These are phyloP conservation scores for Luperina nickerlii DNA, from an alignment of 2,888 invertebrate genomes.

Conservation along the genomic window DNA sequence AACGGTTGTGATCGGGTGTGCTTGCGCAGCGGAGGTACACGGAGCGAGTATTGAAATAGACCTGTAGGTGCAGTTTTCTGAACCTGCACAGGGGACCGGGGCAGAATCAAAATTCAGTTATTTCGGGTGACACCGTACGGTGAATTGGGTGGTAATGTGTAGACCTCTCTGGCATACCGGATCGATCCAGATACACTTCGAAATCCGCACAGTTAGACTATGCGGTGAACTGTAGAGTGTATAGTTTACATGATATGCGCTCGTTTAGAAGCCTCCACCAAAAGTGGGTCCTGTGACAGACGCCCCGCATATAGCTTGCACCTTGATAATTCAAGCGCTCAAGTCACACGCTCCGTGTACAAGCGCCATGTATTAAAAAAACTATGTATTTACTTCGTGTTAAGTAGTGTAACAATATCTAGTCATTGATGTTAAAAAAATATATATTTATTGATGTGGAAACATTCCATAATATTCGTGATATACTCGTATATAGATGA, in stretches of 20 bases:
- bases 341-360: neutral
- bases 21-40: neutral
- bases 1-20: neutral
- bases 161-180: neutral
- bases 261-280: neutral
- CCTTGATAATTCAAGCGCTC: neutral
- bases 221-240: no score
- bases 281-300: neutral
- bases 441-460: slow-evolving; percentile 4
- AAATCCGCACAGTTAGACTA: no score
- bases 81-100: neutral
- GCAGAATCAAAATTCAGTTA: neutral
- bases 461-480: slow-evolving; percentile 21
- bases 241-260: neutral
- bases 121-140: neutral
- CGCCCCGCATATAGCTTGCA: neutral
- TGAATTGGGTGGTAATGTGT: neutral
- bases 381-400: neutral
- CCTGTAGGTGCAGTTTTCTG: neutral
- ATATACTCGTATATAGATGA: neutral
- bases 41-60: neutral
- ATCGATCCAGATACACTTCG: neutral
- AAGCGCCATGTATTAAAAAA: neutral
- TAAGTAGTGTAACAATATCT: slow-evolving; percentile 10
- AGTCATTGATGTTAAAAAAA: slow-evolving; percentile 27